Percentiles rank a stretch among this genome's conserved stretches.
These are phyloP conservation scores for Polylopha cassiicola DNA, from an alignment of 2,888 invertebrate species.

Conservation along the genomic window DNA sequence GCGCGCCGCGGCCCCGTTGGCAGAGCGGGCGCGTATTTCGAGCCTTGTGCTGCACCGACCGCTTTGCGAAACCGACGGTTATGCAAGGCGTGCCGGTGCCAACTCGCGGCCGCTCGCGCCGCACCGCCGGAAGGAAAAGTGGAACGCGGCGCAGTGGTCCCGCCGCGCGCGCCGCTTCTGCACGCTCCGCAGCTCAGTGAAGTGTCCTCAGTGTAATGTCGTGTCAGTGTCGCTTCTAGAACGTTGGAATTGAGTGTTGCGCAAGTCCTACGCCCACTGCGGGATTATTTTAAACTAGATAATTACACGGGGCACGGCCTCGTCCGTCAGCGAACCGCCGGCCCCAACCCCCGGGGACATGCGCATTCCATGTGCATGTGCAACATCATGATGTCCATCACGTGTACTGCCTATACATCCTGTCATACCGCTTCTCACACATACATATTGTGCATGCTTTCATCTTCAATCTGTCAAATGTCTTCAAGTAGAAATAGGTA, in stretches of 20 bases:
- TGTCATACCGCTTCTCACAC: constrained; percentile 15
- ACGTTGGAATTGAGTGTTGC: constrained; percentile 67
- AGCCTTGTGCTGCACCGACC: constrained; percentile 69
- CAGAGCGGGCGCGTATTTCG: constrained; percentile 68
- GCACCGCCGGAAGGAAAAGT: constrained; percentile 75
- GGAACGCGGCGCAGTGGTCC: constrained; percentile 73
- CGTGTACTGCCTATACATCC: constrained; percentile 35
- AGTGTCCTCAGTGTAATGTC: constrained; percentile 62
- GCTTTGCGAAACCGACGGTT: constrained; percentile 75
- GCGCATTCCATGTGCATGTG: constrained; percentile 47
- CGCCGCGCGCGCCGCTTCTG: constrained; percentile 69
- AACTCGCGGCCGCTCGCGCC: constrained; percentile 65
- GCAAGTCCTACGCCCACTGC: constrained; percentile 70
- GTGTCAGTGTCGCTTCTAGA: constrained; percentile 74
- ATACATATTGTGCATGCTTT: constrained; percentile 35
- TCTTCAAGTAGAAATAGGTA: no score
- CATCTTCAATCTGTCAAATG: constrained; percentile 2
- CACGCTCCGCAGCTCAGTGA: constrained; percentile 67
- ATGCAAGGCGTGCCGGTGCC: constrained; percentile 76
- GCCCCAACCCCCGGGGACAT: constrained; percentile 43
- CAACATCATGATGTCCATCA: constrained; percentile 38
- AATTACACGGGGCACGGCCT: constrained; percentile 50
- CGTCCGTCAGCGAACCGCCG: constrained; percentile 30
- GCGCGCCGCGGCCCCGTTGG: constrained; percentile 56
- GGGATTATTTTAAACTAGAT: constrained; percentile 72